These are phyloP conservation scores for Drosophila lacicola DNA, from an alignment of 2,888 invertebrate genomes.

Conservation along the genomic window DNA sequence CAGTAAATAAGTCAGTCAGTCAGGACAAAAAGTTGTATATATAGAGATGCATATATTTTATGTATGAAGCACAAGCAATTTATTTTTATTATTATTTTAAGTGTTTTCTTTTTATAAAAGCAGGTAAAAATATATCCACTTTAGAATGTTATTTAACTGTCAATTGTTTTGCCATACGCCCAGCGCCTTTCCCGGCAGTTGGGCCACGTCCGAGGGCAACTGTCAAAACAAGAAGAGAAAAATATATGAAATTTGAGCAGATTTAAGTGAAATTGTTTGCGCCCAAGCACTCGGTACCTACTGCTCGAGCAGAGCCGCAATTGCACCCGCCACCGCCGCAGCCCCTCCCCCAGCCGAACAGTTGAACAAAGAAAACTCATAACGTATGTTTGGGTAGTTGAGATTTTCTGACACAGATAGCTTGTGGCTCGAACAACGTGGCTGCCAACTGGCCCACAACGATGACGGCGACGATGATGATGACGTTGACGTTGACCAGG, in stretches of 20 bases:
- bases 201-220: conserved; percentile 22
- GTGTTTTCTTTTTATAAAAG: neutral
- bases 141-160: conserved; percentile 44
- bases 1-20: too few species aligned
- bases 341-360: conserved; percentile 3
- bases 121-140: conserved; percentile 32
- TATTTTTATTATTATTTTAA: conserved; percentile 21
- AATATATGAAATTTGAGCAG: conserved; percentile 74
- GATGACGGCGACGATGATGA: conserved; percentile 31
- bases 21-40: too few species aligned
- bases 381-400: conserved; percentile 72
- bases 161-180: conserved; percentile 47
- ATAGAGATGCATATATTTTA: neutral
- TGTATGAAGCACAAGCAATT: neutral
- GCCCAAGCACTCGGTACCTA: conserved; percentile 11
- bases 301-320: conserved; percentile 3
- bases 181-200: neutral
- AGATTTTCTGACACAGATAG: conserved; percentile 79
- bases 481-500: conserved; percentile 26
- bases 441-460: conserved; percentile 36
- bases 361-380: conserved; percentile 73
- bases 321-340: neutral
- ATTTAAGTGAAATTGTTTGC: conserved; percentile 56
- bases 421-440: conserved; percentile 31
- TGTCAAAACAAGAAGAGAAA: conserved; percentile 58